Conservation (phyloP, 2,113 vertebrate genomes). For the Raja brachyura region DNA sequence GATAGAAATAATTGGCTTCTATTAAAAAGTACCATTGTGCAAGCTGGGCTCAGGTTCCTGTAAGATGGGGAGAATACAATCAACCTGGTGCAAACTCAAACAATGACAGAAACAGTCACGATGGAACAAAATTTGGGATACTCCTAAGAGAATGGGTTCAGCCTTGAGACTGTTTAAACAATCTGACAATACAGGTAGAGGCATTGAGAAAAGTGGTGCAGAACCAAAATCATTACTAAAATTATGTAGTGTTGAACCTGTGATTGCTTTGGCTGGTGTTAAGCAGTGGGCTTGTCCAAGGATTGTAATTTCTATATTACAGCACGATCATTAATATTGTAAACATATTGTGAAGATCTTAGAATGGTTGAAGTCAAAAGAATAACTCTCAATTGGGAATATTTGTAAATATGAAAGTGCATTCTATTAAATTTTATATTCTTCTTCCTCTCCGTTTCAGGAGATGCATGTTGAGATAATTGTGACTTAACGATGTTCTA, state of each 20-base stretch:
- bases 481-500: not conserved
- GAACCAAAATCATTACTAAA: not conserved
- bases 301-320: not conserved
- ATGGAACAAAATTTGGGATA: not conserved
- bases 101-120: not conserved
- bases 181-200: not conserved
- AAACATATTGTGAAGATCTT: not conserved
- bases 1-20: not conserved
- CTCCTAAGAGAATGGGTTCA: not conserved
- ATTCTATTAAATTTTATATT: not conserved
- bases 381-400: not conserved
- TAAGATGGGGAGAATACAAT: not conserved
- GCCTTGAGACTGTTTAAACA: not conserved
- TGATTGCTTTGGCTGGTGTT: not conserved
- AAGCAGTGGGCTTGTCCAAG: not conserved
- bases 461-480: not conserved
- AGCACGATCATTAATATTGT: not conserved
- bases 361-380: not conserved
- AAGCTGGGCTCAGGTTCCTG: not conserved
- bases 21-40: not conserved
- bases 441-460: not conserved
- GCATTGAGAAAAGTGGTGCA: not conserved
- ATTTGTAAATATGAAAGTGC: not conserved
- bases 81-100: not conserved
- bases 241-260: not conserved